Evolutionary conservation across 2,888 invertebrate species (phyloP).

Genomic region (Megastigmus dorsalis): DNA sequence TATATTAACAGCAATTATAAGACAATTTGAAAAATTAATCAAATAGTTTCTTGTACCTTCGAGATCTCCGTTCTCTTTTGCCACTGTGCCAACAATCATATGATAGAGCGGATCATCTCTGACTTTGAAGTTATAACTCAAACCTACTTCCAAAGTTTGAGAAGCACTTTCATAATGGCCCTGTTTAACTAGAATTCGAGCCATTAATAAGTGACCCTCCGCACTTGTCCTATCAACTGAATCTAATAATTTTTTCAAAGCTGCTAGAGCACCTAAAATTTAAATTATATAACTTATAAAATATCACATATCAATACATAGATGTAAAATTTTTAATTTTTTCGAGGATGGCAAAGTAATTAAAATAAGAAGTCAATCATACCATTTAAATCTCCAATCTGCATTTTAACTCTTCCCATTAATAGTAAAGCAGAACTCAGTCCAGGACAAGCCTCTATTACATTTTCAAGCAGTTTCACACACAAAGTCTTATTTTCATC

Average conservation of each 20-base stretch:
- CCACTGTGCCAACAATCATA: conserved; percentile 88
- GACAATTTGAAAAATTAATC: too few species aligned
- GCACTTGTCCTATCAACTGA: conserved; percentile 86
- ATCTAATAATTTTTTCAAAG: conserved; percentile 84
- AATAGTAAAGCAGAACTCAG: conserved; percentile 81
- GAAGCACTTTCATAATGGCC: conserved; percentile 85
- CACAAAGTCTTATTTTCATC: conserved; percentile 71
- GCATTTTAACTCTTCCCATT: conserved; percentile 86
- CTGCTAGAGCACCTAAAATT: conserved; percentile 78
- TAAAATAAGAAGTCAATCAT: not conserved
- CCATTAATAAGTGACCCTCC: conserved; percentile 89
- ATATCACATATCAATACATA: conserved; percentile 1
- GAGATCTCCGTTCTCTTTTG: conserved; percentile 83
- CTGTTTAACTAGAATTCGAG: conserved; percentile 87
- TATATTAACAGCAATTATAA: too few species aligned
- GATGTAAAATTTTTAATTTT: not conserved
- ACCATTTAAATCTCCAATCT: conserved; percentile 82
- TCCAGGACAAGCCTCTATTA: conserved; percentile 89
- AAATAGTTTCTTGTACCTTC: too few species aligned
- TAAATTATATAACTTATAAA: not conserved
- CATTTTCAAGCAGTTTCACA: conserved; percentile 81
- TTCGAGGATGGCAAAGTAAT: not conserved
- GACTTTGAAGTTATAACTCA: conserved; percentile 94
- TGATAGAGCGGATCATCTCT: conserved; percentile 94
- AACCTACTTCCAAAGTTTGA: conserved; percentile 90